These are phyloP conservation scores for Fabriciana adippe DNA, from an alignment of 2,888 invertebrate genomes.

Conservation along the genomic window DNA sequence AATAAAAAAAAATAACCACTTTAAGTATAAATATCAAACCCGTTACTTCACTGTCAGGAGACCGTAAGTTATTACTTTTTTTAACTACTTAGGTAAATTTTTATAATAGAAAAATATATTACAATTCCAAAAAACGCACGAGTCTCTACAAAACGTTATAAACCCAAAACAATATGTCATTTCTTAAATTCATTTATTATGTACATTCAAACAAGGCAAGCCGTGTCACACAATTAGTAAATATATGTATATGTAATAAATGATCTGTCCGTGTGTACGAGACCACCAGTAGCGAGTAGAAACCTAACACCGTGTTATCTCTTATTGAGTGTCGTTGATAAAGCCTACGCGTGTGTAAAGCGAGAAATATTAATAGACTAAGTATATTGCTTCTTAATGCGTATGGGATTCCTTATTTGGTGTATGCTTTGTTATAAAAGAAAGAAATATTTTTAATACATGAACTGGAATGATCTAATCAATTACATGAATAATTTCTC, in stretches of 20 bases:
- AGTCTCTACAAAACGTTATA: too few relatives aligned
- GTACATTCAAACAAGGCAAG: neutral
- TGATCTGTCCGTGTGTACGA: slow-evolving; percentile 24
- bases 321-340: slow-evolving; percentile 41
- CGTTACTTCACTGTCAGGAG: too few relatives aligned
- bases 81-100: too few relatives aligned
- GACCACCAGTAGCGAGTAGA: slow-evolving; percentile 39
- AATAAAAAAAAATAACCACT: too few relatives aligned
- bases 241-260: slow-evolving; percentile 22
- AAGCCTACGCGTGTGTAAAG: slow-evolving; percentile 38
- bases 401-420: slow-evolving; percentile 17
- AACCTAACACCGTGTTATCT: slow-evolving; percentile 37
- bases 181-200: neutral
- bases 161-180: too few relatives aligned
- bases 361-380: slow-evolving; percentile 31
- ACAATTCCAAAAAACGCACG: too few relatives aligned
- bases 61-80: too few relatives aligned
- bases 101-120: too few relatives aligned
- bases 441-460: slow-evolving; percentile 6
- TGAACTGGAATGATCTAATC: slow-evolving; percentile 4
- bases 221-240: slow-evolving; percentile 12
- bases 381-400: slow-evolving; percentile 22
- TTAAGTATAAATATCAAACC: too few relatives aligned
- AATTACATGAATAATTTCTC: slow-evolving; percentile 6
- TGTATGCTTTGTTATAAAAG: slow-evolving; percentile 14